Evolutionary conservation across 2,888 invertebrate species (phyloP).

Genomic region (Ischnus inquisitorius): DNA sequence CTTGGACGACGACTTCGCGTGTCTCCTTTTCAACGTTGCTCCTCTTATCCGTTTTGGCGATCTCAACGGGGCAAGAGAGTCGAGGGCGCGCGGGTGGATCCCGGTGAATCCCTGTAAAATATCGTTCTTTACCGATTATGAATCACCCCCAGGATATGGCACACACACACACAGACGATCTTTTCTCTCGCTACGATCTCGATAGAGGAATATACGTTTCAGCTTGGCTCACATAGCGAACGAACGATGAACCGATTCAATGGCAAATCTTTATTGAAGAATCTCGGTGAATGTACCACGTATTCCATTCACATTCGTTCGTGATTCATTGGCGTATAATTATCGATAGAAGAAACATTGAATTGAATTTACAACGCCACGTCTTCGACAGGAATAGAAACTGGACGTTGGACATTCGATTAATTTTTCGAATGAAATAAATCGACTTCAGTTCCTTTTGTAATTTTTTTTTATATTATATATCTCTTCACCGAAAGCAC

Average conservation of each 20-base stretch:
- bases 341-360: background rate
- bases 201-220: slow-evolving; percentile 71
- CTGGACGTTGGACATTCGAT: background rate
- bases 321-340: slow-evolving; percentile 25
- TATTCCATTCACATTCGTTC: background rate
- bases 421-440: background rate
- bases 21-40: slow-evolving; percentile 79
- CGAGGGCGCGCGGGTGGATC: slow-evolving; percentile 63
- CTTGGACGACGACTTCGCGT: slow-evolving; percentile 75
- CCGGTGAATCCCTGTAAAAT: slow-evolving; percentile 79
- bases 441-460: too few relatives aligned
- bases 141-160: slow-evolving; percentile 74
- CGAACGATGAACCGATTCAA: slow-evolving; percentile 46
- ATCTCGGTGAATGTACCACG: slow-evolving; percentile 1
- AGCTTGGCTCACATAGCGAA: slow-evolving; percentile 66
- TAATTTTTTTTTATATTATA: too few relatives aligned
- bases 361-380: background rate
- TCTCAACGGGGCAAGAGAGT: slow-evolving; percentile 67
- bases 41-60: slow-evolving; percentile 74
- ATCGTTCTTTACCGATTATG: slow-evolving; percentile 82
- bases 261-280: slow-evolving; percentile 27
- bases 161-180: slow-evolving; percentile 49
- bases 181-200: slow-evolving; percentile 64
- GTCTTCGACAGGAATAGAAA: background rate
- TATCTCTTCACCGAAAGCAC: too few relatives aligned